Base-by-base conservation (phyloP, 2,797 vertebrate genomes). In the Kryptolebias ocellatus region DNA sequence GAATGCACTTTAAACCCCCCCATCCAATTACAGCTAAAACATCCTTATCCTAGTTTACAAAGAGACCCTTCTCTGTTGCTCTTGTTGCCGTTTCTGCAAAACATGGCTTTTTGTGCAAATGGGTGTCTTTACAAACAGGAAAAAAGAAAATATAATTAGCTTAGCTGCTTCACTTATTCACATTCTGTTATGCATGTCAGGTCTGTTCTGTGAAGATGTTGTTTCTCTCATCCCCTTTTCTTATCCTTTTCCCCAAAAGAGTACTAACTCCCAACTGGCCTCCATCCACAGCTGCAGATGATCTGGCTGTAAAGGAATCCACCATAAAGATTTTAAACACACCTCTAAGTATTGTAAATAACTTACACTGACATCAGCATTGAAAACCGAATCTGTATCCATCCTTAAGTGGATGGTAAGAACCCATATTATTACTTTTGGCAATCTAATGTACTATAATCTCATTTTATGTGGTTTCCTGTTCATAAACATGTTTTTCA, bases 21-120 rank as follows among this genome's bases (percentile, higher is more conserved):
- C 83, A 74, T 68, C 74, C 79, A 78, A 83, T 82, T 78, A 75
- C 70, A 60, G 69, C 72, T 51, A 52, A 73, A 85, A 53, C 45
- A 39, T 74, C 76, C 75, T 18, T 49, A 89, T 83, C 82, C 70
- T 70, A 29, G 69, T 77, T 64, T 70, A 94, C 93, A 94, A 91
- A 90, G 90, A 84, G 70, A 75, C 70, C 85, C 83, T 93, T 92
- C 87, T 90, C 66, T 51, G 18, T 61, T 34, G 72, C 42, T 68
- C 80, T 68, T 47, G 47, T 63, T 69, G 53, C 84, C 80, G 4
- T 27, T 53, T 47, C 52, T 55, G 80, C 70, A 44, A 79, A 76
- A 6, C 42, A 39, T 46, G 24, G 34, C 60, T 67, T 76, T 78
- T 75, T 78, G 52, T 81, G 45, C 8, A 45, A 53, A 68, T 53